Percentiles rank a stretch among this genome's conserved stretches.
phyloP scores from a whole-genome alignment of 2,888 invertebrate genomes.

The Dysmachus trigonus region DNA sequence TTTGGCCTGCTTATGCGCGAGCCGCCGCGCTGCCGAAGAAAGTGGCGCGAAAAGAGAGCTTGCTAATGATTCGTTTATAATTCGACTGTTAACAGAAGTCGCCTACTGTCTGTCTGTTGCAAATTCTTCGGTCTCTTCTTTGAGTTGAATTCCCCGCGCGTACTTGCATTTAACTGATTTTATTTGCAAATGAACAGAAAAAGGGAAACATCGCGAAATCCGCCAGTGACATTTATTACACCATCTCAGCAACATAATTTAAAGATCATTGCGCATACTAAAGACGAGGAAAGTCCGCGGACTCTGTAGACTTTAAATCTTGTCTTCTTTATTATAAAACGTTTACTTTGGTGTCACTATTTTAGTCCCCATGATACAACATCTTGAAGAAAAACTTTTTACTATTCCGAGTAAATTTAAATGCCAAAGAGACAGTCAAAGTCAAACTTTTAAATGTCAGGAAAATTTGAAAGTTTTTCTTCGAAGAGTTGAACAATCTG shows the following conservation, averaged over 20 bases:
- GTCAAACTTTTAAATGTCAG: conserved; percentile 2
- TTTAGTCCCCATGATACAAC: neutral
- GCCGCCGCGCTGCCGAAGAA: neutral
- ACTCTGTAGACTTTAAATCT: neutral
- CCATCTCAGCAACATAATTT: conserved; percentile 9
- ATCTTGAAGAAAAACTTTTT: neutral
- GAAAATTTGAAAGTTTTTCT: conserved; percentile 33
- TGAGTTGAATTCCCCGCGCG: neutral
- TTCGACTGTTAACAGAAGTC: neutral
- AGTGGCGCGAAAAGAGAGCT: neutral
- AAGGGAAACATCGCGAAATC: conserved; percentile 8
- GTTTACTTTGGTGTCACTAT: neutral
- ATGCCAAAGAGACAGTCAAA: conserved; percentile 12
- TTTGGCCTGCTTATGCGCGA: neutral
- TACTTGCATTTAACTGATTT: conserved; percentile 1
- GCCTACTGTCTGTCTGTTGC: neutral
- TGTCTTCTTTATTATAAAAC: neutral
- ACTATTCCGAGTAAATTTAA: neutral
- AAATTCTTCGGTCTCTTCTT: neutral
- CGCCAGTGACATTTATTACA: conserved; percentile 25
- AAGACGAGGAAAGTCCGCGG: conserved; percentile 7
- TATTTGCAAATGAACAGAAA: conserved; percentile 7
- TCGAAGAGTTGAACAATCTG: neutral
- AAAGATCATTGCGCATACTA: conserved; percentile 15
- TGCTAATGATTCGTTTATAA: neutral